phyloP scores from a whole-genome alignment of 1,140 invertebrate genomes.

The Goniozus legneri region DNA sequence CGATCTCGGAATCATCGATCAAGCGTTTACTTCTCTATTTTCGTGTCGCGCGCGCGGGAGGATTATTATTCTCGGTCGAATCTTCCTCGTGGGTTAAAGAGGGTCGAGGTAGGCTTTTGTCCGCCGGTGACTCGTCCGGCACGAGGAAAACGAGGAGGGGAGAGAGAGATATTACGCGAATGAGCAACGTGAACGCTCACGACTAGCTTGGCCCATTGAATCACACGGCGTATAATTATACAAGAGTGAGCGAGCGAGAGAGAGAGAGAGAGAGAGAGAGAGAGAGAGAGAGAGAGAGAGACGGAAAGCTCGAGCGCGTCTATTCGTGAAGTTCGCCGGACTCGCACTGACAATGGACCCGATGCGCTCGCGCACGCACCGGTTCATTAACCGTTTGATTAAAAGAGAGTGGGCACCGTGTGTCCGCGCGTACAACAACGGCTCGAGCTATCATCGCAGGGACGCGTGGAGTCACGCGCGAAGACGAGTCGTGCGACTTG shows the following conservation, averaged over 20 bases:
- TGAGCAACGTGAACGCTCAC: too few species aligned
- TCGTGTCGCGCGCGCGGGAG: too few species aligned
- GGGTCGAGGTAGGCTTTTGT: conserved; percentile 26
- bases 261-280: conserved; percentile 8
- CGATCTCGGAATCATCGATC: too few species aligned
- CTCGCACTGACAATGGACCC: conserved; percentile 24
- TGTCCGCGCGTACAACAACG: neutral
- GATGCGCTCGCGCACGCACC: conserved; percentile 9
- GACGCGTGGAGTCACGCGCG: too few species aligned
- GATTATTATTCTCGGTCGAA: too few species aligned
- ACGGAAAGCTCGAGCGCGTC: conserved; percentile 20
- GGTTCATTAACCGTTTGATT: conserved; percentile 34
- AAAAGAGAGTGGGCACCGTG: conserved; percentile 23
- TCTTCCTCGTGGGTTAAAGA: conserved; percentile 23
- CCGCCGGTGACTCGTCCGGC: conserved; percentile 14
- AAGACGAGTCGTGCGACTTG: too few species aligned
- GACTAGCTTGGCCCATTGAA: conserved; percentile 15
- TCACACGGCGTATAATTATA: conserved; percentile 27
- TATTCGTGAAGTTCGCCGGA: conserved; percentile 10
- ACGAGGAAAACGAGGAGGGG: too few species aligned
- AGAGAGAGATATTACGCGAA: too few species aligned
- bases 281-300: neutral
- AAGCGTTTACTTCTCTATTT: too few species aligned
- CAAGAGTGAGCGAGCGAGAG: conserved; percentile 6
- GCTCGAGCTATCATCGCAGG: conserved; percentile 6